phyloP scores from a whole-genome alignment of 2,888 invertebrate genomes.

The Ryuthela nishihirai region DNA sequence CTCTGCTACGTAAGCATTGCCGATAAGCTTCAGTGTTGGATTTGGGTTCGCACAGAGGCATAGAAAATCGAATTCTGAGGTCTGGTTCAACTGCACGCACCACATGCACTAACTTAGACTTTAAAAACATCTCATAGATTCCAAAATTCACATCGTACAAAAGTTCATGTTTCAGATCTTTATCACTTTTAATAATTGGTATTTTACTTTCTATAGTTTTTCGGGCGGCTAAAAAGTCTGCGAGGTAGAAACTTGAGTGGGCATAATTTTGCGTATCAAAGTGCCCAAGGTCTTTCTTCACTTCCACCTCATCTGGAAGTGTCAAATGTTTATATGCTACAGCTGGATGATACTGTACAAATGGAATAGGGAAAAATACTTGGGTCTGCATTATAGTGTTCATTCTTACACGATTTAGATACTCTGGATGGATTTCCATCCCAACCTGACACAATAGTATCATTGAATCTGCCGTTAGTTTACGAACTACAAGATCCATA shows the following conservation, averaged over 20 bases:
- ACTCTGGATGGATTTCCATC: conserved; percentile 72
- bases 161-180: conserved; percentile 56
- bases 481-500: conserved; percentile 64
- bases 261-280: conserved; percentile 70
- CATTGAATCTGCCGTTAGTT: conserved; percentile 68
- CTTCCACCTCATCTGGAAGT: conserved; percentile 57
- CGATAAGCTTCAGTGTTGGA: conserved; percentile 22
- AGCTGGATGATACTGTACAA: conserved; percentile 76
- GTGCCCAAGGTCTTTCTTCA: conserved; percentile 70
- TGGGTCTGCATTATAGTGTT: conserved; percentile 86
- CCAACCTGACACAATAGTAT: conserved; percentile 65
- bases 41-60: conserved; percentile 20
- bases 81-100: conserved; percentile 78
- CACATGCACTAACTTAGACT: conserved; percentile 63
- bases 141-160: conserved; percentile 42
- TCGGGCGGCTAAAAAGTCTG: conserved; percentile 70
- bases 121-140: conserved; percentile 67
- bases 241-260: conserved; percentile 74
- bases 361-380: conserved; percentile 87
- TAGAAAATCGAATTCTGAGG: conserved; percentile 53
- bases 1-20: conserved; percentile 19
- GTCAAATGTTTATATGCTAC: conserved; percentile 46
- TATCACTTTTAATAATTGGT: conserved; percentile 62
- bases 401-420: conserved; percentile 90
- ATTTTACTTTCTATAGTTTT: conserved; percentile 58